Evolutionary conservation across 1,140 invertebrate genomes (phyloP), one percentile per base, ranked within the genome.

Genomic region (Probaryconus sp.): DNA sequence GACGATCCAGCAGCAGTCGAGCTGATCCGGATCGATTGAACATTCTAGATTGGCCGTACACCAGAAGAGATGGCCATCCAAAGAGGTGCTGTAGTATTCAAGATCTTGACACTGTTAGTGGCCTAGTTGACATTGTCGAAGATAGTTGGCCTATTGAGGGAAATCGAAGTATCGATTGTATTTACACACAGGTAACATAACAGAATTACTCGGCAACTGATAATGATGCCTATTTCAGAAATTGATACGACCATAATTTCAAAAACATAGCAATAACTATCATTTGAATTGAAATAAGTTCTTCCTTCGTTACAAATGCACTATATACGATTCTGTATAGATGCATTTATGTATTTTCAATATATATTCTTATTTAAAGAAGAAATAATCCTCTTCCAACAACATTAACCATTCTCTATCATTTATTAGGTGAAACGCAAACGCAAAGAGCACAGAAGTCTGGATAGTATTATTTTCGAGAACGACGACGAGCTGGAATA

Each of bases 401-500:
- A n/a, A n/a, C n/a, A n/a, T n/a, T n/a, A n/a, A n/a, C n/a, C n/a
- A 45, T 37, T 33, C 26, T 40, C 14, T 17, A 38, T 43, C 21
- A 40, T 55, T 35, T 78, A 33, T 5, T 73, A 88, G 87, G 86
- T 87, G 2, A 88, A 88, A 45, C 78, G 87, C 5, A 88, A 87
- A 45, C 83, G 85, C 28, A 88, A 88, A 47, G 85, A 87, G 10
- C 86, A 88, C 48, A 35, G 85, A 9, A 88, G 87, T 30, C 51
- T 88, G 13, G 87, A 88, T 48, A 88, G 87, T 28, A 83, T 88
- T 21, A 56, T 87, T 2, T 85, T 85, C 17, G 87, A 88, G 42
- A 85, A 87, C 67, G 85, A 87, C 6, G 83, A 80, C 3, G 87
- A 88, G 24, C 30, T 87, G 4, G 85, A 88, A 24, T 87, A 88